Evolutionary conservation across 1,140 invertebrate species (phyloP).

Genomic region (Psix sp.): DNA sequence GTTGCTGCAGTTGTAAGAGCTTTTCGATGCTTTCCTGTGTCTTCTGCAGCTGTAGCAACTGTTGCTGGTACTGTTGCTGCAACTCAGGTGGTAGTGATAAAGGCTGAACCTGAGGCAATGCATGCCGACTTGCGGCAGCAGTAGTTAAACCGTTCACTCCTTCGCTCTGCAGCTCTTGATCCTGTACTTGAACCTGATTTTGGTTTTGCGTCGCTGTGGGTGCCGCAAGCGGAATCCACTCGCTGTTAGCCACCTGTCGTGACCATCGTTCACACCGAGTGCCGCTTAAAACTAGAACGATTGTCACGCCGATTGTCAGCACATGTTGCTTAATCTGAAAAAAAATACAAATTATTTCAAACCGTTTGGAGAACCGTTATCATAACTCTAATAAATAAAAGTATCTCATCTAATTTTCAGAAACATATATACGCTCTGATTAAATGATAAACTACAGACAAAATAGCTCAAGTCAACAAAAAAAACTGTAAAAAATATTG

Average conservation of each 20-base stretch:
- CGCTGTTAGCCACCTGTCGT: conserved; percentile 72
- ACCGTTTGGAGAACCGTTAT: conserved; percentile 4
- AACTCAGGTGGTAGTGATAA: conserved; percentile 67
- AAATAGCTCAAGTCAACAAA: neutral
- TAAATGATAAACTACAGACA: neutral
- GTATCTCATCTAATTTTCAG: neutral
- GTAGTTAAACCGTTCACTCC: conserved; percentile 35
- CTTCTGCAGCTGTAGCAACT: conserved; percentile 71
- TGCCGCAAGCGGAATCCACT: conserved; percentile 73
- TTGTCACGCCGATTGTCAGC: conserved; percentile 44
- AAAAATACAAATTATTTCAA: neutral
- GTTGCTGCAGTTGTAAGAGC: conserved; percentile 69
- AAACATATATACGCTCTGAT: conserved; percentile 42
- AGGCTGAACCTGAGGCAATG: conserved; percentile 32
- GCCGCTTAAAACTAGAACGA: conserved; percentile 30
- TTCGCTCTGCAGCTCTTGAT: conserved; percentile 42
- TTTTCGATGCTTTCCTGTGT: conserved; percentile 74
- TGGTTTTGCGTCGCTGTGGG: conserved; percentile 54
- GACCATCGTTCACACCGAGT: conserved; percentile 69
- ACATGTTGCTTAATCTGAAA: conserved; percentile 64
- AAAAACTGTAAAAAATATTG: neutral
- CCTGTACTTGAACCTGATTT: conserved; percentile 46
- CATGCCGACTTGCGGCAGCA: conserved; percentile 28
- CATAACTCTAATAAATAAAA: conserved; percentile 9
- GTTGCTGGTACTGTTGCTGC: conserved; percentile 73